Percentiles rank a stretch among this genome's conserved stretches.
phyloP scores from a whole-genome alignment of 2,888 invertebrate genomes.

The Aplocera efformata region DNA sequence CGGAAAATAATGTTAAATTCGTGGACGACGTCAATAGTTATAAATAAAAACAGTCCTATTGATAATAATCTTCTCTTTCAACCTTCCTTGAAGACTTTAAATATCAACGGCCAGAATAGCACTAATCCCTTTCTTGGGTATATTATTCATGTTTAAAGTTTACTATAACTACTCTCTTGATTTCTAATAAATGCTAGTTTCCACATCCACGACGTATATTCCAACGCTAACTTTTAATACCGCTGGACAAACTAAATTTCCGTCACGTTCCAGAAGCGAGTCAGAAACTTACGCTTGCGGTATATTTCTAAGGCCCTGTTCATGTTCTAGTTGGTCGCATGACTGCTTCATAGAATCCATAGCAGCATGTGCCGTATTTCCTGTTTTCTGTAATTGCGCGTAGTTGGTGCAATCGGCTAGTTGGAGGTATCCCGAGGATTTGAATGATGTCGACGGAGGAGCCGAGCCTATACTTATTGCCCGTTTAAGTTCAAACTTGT shows the following conservation, averaged over 20 bases:
- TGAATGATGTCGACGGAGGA: constrained; percentile 12
- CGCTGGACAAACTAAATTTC: constrained; percentile 16
- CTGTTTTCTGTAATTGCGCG: constrained; percentile 25
- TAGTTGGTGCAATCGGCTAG: constrained; percentile 24
- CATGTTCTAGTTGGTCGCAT: background rate
- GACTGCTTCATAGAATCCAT: background rate
- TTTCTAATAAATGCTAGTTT: no score
- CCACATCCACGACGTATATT: no score
- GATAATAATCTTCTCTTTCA: no score
- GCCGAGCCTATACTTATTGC: constrained; percentile 13
- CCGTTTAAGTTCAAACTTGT: constrained; percentile 4
- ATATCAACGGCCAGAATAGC: no score
- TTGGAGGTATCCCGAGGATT: constrained; percentile 18
- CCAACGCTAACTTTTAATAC: background rate
- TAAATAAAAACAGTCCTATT: no score
- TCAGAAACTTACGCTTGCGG: constrained; percentile 22
- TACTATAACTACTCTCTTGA: no score
- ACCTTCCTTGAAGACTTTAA: no score
- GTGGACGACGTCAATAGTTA: no score
- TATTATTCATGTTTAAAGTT: no score
- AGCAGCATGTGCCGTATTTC: constrained; percentile 19
- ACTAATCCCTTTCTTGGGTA: no score
- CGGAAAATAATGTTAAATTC: no score
- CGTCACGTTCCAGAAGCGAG: constrained; percentile 18
- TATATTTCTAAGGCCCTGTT: constrained; percentile 13